Evolutionary conservation across 35 echinoderm and acorn worm species (phyloP).

Genomic region (Apostichopus californicus): DNA sequence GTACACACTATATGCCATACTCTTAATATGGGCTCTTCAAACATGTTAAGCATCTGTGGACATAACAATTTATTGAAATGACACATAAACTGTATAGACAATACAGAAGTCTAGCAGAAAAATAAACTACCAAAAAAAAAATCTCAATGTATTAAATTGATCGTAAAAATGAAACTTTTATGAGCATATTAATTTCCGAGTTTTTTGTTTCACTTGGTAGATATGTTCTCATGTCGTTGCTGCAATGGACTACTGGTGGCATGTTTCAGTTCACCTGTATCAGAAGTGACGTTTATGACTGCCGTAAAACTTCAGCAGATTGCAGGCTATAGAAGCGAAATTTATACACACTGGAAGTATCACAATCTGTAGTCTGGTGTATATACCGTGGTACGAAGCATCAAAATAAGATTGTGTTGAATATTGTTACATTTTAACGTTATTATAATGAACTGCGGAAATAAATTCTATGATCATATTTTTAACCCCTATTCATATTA

Average conservation of each 20-base stretch:
- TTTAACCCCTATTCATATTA: no score
- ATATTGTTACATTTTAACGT: no score
- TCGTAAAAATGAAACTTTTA: not conserved
- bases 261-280: constrained; percentile 12
- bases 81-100: not conserved
- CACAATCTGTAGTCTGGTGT: no score
- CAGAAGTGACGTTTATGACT: not conserved
- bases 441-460: no score
- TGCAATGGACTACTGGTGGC: not conserved
- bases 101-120: not conserved
- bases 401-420: not conserved
- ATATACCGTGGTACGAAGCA: not conserved
- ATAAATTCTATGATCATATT: no score
- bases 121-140: not conserved
- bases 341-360: not conserved
- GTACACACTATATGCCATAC: not conserved
- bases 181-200: not conserved
- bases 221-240: not conserved
- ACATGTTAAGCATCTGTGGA: not conserved
- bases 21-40: not conserved
- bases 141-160: not conserved
- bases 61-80: not conserved
- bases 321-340: not conserved
- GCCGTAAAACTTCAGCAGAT: not conserved
- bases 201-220: not conserved